Evolutionary conservation across 2,888 invertebrate species (phyloP), one percentile per base, ranked within the genome.

Genomic region (Heterodera filipjevi): DNA sequence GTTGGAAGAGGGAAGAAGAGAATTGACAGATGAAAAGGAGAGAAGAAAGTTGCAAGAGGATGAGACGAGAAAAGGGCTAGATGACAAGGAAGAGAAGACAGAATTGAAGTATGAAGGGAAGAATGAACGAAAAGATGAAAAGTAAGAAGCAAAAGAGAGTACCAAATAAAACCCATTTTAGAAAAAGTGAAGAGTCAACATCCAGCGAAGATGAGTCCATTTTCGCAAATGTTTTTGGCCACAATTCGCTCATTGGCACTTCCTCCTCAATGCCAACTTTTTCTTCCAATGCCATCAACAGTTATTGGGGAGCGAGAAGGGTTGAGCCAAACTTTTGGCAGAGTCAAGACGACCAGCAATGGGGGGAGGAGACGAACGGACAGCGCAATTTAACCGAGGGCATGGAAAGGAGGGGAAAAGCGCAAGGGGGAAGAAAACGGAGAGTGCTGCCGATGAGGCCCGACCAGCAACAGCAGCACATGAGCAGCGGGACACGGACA

Each of bases 211-310:
- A 33, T 16, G 33, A 27, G 14, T 16, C 35, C 59, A 6, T 59
- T 22, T 59, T 27, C 10, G 27, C 5, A 59, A 59, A 5, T n/a
- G 59, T 10, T 5, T 59, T 59, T 1, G 59, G 22, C 27, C 59
- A 59, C n/a, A 59, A n/a, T 59, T 59, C 27, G n/a, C 16, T n/a
- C 64, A 70, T 80, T 30, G 27, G 72, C 73, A 80, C 80, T 14
- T 80, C 80, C 16, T 49, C 79, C 33, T 80, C 80, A 53, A 68
- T 80, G 81, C 81, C 81, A 27, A 66, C 32, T 46, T 79, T 80
- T 44, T 46, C 78, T 6, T 71, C 59, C 71, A 49, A 35, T 22
- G 71, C 71, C 12, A 44, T n/a, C 27, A 44, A 66, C 30, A 66
- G 19, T 27, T 68, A 68, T 3, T 68, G 68, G 68, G 68, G 68